Base-by-base conservation (phyloP, 2,888 invertebrate genomes). In the Eupithecia insigniata region DNA sequence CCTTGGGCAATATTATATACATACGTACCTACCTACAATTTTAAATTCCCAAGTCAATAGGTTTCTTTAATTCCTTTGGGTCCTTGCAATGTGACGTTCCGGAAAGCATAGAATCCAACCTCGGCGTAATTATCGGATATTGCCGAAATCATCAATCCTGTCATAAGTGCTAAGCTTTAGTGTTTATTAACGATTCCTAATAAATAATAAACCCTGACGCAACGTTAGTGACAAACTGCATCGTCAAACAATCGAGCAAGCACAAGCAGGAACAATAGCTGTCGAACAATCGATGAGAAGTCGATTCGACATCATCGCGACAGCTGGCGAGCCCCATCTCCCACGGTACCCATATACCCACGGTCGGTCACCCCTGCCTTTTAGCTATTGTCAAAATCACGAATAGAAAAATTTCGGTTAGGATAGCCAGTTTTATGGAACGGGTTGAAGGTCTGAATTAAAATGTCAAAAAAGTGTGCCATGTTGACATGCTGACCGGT, bases 241-340 rank as follows among this genome's bases (percentile, higher is more conserved):
- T 81, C 77, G 51, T 61, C 82, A 80, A 86, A 90, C 88, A 87
- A 86, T 90, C 82, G 51, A 51, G 22, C 22, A 22, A 51, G 51
- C 51, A 51, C 22, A 83, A 75, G 78, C 77, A 83, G 84, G 92
- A 90, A 92, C 92, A 92, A 92, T 88, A 78, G 78, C 80, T 82
- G 82, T 85, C 87, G 85, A 89, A 92, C 92, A 93, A 92, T 92
- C 90, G 90, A 90, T 91, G 83, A 82, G 82, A 84, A 87, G 85
- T 86, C 87, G 87, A 86, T 85, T 85, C 85, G 82, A 85, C 85
- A 86, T 85, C 84, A 85, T 82, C 80, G 87, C 90, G 92, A 91
- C 93, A 93, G 93, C 93, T 92, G 93, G 74, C 34, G 62, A 51
- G 36, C 72, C 69, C 67, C 55, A 71, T 64, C 83, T 79, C 81